A percentile compares a stretch with the other conserved stretches of the same genome.
These are phyloP conservation scores for Drosophila sordidula DNA, from an alignment of 2,888 invertebrate species.

Conservation along the genomic window DNA sequence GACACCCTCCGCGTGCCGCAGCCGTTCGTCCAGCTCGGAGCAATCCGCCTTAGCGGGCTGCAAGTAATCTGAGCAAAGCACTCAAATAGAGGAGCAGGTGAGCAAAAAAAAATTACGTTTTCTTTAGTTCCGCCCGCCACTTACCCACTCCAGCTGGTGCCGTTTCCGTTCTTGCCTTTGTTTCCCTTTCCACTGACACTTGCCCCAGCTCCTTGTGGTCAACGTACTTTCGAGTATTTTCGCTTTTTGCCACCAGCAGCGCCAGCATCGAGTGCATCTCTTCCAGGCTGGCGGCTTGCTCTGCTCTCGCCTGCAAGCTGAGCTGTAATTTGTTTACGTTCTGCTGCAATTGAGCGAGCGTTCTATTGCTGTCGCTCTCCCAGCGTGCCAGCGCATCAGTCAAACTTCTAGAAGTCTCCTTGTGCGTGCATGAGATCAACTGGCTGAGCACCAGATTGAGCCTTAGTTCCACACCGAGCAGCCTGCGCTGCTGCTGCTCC, in stretches of 20 bases:
- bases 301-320: constrained; percentile 28
- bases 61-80: constrained; percentile 63
- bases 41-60: constrained; percentile 83
- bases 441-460: constrained; percentile 84
- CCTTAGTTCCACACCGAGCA: constrained; percentile 84
- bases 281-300: constrained; percentile 73
- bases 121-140: neutral
- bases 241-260: constrained; percentile 65
- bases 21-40: constrained; percentile 80
- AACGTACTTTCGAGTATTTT: constrained; percentile 4
- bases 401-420: constrained; percentile 6
- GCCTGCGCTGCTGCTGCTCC: constrained; percentile 73
- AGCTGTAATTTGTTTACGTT: constrained; percentile 42
- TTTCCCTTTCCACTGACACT: neutral
- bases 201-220: constrained; percentile 34
- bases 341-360: constrained; percentile 53
- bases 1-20: constrained; percentile 84
- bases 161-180: neutral
- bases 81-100: constrained; percentile 19
- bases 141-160: constrained; percentile 29
- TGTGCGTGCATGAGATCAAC: constrained; percentile 81
- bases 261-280: constrained; percentile 81
- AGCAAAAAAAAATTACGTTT: constrained; percentile 14
- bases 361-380: constrained; percentile 32
- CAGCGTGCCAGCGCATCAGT: constrained; percentile 7